phyloP scores from a whole-genome alignment of 2,113 vertebrate genomes.

The Serinus canaria region DNA sequence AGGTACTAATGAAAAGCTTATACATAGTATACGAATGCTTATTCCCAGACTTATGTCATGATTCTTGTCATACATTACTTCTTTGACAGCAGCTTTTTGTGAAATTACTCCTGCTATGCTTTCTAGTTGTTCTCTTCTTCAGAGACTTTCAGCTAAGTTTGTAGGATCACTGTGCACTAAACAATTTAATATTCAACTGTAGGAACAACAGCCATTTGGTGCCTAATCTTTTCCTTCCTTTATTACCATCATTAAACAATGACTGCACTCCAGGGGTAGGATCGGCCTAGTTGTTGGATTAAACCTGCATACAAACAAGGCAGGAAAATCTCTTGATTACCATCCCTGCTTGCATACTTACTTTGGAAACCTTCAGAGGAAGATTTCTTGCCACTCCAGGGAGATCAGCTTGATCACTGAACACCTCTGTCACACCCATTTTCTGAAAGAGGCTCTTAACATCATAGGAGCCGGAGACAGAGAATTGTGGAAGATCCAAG shows the following conservation, averaged over 20 bases:
- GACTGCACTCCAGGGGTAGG: background rate
- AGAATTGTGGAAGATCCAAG: conserved; percentile 80
- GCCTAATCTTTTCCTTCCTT: background rate
- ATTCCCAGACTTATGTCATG: background rate
- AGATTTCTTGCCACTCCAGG: conserved; percentile 66
- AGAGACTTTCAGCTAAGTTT: background rate
- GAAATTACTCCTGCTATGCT: background rate
- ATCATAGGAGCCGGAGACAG: conserved; percentile 74
- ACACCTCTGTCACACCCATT: conserved; percentile 83
- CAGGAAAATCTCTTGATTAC: background rate
- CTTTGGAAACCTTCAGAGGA: conserved; percentile 72
- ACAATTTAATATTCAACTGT: background rate
- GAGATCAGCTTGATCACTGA: conserved; percentile 76
- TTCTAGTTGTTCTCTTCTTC: background rate
- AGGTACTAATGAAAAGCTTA: background rate
- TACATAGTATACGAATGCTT: background rate
- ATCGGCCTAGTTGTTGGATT: background rate
- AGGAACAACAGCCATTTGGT: background rate
- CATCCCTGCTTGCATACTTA: conserved; percentile 48
- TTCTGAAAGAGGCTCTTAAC: conserved; percentile 66
- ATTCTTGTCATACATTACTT: background rate
- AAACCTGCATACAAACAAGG: background rate
- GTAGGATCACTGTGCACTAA: background rate
- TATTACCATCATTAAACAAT: background rate
- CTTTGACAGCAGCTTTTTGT: background rate